A percentile compares a stretch with the other conserved stretches of the same genome.
Evolutionary conservation across 2,113 vertebrate genomes (phyloP).

Genomic region (Bubo scandiacus): DNA sequence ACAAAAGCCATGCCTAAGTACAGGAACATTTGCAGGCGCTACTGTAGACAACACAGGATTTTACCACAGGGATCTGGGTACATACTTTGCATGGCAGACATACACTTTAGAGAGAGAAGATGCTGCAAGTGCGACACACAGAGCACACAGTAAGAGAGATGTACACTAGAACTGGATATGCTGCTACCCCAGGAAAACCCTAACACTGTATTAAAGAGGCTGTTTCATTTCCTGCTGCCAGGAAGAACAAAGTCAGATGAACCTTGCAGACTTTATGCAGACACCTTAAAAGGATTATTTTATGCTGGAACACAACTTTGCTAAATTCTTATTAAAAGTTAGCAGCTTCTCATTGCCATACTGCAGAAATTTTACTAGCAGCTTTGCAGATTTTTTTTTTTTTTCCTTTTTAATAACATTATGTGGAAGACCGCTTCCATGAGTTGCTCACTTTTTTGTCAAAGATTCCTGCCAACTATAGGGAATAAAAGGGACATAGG

Average conservation of each 20-base stretch:
- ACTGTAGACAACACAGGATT: neutral
- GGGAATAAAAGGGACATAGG: neutral
- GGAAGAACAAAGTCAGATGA: neutral
- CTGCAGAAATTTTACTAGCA: neutral
- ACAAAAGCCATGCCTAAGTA: neutral
- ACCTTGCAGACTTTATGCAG: neutral
- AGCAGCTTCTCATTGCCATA: neutral
- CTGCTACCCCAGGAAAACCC: neutral
- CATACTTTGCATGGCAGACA: neutral
- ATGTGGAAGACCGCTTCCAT: neutral
- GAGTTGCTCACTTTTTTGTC: neutral
- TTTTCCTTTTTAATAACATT: neutral
- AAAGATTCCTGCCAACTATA: neutral
- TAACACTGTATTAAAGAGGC: neutral
- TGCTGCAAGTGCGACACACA: neutral
- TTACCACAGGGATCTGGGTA: neutral
- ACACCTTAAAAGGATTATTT: neutral
- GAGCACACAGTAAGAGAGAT: neutral
- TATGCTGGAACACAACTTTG: neutral
- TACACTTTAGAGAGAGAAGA: neutral
- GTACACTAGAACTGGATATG: neutral
- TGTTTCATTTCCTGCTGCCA: neutral
- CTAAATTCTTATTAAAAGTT: conserved; percentile 6
- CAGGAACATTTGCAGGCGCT: neutral
- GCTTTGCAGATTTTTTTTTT: neutral